Evolutionary conservation across 2,113 vertebrate genomes (phyloP), one percentile per base, ranked within the genome.

Genomic region (Lutjanus erythropterus): DNA sequence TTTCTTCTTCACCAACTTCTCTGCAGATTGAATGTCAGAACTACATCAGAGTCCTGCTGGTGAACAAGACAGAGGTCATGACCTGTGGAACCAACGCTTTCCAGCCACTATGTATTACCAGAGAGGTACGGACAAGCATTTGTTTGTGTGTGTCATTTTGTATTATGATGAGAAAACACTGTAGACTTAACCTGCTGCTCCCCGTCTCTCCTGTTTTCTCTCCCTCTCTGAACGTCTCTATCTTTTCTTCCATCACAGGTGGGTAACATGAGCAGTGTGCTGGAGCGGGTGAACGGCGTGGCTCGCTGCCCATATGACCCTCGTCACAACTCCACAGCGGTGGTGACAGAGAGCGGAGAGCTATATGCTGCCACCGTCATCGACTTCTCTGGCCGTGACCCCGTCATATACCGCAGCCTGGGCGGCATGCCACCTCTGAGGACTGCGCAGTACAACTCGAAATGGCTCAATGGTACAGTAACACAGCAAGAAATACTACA

Each of bases 401-500:
- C 98, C 0, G 98, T 97, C 89, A 99, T 99, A 91, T 99, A 99
- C 93, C 97, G 98, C 87, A 99, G 98, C 92, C 94, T 99, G 88
- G 98, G 98, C 42, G 97, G 96, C 1, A 95, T 97, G 94, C 98
- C 97, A 0, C 97, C 98, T 0, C 96, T 99, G 21, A 95, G 98
- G 67, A 99, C 98, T 0, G 98, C 98, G 21, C 98, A 99, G 83
- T 99, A 99, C 93, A 99, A 99, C 96, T 99, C 98, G 89, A 99
- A 99, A 71, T 99, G 98, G 98, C 97, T 99, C 90, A 99, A 99
- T 39, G 98, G 98, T 99, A 96, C 44, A 10, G 53, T n/a, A 23
- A 19, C 9, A 37, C 15, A 1, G 1, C 60, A 12, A 9, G 3
- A 33, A 16, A 3, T 0, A 84, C 86, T 46, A 83, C 37, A 19